Base-by-base conservation (phyloP, 2,797 vertebrate genomes). In the Chloroceryle amazona region DNA sequence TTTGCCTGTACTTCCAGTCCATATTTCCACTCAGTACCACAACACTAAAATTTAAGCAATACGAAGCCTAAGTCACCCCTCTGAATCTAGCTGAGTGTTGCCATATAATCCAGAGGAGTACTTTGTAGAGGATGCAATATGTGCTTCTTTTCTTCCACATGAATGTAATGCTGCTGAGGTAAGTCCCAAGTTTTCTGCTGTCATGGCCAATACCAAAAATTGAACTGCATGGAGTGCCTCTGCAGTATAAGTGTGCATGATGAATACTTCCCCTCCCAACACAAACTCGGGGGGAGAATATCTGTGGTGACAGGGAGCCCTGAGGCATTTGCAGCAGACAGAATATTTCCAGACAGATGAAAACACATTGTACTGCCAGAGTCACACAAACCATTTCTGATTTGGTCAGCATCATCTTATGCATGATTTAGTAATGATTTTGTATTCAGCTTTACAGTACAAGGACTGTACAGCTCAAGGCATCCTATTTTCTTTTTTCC, bases 401-500 rank as follows among this genome's bases (percentile, higher is more conserved):
- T 92, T 49, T 60, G 79, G 78, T 95, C 90, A 94, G 90, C 90
- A 96, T 52, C 65, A 94, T 49, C 70, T 94, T 90, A 89, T 65
- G 90, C 95, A 62, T 97, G 95, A 94, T 85, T 97, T 96, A 95
- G 70, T 94, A 89, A 96, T 90, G 33, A 78, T 54, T 93, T 89
- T 90, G 49, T 73, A 89, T 81, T 61, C 76, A 86, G 52, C 67
- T 94, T 71, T 93, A 57, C 46, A 41, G 78, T 16, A 71, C 11
- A 31, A 91, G 63, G 86, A 71, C 23, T 35, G 33, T 66, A 52
- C 41, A 80, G 82, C n/a, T 85, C 41, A 79, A 73, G 58, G 49
- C 76, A 86, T 71, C 41, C 33, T 75, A 61, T 88, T 1, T 76
- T 78, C 46, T 70, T 49, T 49, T 21, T 20, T 19, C 4, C 19